Evolutionary conservation across 2,888 invertebrate genomes (phyloP), one percentile per base, ranked within the genome.

Genomic region (Petrolisthes cinctipes): DNA sequence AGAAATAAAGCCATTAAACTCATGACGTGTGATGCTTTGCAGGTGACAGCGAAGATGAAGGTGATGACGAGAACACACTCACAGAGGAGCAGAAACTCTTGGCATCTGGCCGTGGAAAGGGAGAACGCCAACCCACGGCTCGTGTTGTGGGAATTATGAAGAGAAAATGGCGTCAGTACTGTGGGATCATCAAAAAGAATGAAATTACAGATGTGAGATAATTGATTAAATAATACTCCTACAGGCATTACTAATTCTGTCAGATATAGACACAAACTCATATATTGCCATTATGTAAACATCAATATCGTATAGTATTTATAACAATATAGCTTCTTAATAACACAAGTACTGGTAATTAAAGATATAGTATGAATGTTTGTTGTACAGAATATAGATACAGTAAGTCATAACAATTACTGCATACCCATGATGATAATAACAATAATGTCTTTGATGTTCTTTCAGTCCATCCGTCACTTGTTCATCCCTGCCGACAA

Each of bases 131-230:
- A 82, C 89, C 91, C 7, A 90, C 91, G 0, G 91, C 89, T 51
- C 85, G 94, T 91, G 95, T 98, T 85, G 98, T 99, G n/a, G 99
- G 98, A 1, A 97, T 99, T 90, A 97, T 99, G 88, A 95, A 97
- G 91, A 94, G 99, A 86, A 99, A 99, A 92, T 99, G 99, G 98
- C 94, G 98, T 73, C 99, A 98, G 92, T 99, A 99, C 93, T 99
- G 99, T 93, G 99, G 99, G 17, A 97, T 99, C 91, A 93, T 99
- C 86, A 95, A 88, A 76, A 89, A 89, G 66, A 89, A 85, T 86
- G 88, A 89, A 14, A 82, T 89, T 56, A 56, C 83, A 2, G 88
- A 88, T 75, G 91, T 91, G 83, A 37, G 37, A 37, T 37, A 37
- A 37, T 37, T 37, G 37, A 37, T 37, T 37, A 37, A 1, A 37